These are phyloP conservation scores for Myopa testacea DNA, from an alignment of 2,888 invertebrate genomes.

Conservation along the genomic window DNA sequence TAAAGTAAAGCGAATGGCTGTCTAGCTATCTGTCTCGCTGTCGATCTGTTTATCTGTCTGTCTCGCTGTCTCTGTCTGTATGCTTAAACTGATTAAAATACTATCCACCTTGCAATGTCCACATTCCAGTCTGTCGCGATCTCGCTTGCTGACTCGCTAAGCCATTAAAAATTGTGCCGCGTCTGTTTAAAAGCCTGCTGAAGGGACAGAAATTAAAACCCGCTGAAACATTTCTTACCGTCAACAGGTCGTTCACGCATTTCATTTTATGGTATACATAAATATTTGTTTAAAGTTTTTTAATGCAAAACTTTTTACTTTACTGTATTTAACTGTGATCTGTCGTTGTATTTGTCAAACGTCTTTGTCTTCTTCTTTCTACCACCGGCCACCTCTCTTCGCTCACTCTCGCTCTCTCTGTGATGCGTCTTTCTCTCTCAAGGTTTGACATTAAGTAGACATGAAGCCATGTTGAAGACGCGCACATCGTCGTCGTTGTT, in stretches of 20 bases:
- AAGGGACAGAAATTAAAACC: not conserved
- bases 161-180: conserved; percentile 9
- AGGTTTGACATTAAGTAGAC: too few relatives aligned
- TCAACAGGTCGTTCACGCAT: conserved; percentile 4
- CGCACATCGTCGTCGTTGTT: too few relatives aligned
- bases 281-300: not conserved
- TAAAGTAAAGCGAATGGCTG: too few relatives aligned
- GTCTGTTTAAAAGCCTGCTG: not conserved
- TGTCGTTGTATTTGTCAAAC: not conserved
- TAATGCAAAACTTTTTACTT: not conserved
- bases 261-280: not conserved
- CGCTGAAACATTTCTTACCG: not conserved
- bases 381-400: too few relatives aligned
- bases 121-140: not conserved
- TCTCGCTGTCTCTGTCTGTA: too few relatives aligned
- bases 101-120: not conserved
- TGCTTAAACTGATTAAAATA: not conserved
- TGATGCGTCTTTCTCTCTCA: too few relatives aligned
- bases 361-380: not conserved
- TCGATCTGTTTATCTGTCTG: too few relatives aligned
- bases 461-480: too few relatives aligned
- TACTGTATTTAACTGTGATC: not conserved
- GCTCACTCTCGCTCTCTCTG: too few relatives aligned
- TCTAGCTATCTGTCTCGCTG: too few relatives aligned
- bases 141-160: not conserved